Evolutionary conservation across 2,888 invertebrate genomes (phyloP), one percentile per base, ranked within the genome.

Genomic region (Dryadula phaetusa): DNA sequence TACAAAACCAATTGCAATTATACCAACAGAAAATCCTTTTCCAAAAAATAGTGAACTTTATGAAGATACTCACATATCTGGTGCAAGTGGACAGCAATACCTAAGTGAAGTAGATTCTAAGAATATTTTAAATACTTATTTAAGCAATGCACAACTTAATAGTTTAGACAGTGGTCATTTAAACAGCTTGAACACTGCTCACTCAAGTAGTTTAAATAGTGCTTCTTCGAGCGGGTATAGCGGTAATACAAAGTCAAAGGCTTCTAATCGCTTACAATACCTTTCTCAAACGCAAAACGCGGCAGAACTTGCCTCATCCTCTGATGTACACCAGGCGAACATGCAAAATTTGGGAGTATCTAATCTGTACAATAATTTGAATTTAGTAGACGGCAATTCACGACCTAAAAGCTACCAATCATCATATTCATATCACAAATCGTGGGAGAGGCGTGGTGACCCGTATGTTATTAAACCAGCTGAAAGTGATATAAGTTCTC

Each of bases 361-460:
- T 12, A 69, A 69, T 56, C 49, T 64, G 44, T 71, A 69, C 22
- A 80, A 74, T 69, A 56, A 56, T 56, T 40, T 56, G n/a, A 40
- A 56, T 40, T 77, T 81, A 68, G 78, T 83, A 34, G 83, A 81
- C 70, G 58, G 79, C 32, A 79, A 75, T 71, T 69, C 80, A 1
- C 84, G 79, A 67, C 93, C 93, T 14, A 92, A 92, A 81, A 84
- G 83, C 77, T 93, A 92, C 74, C 88, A 92, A 16, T 92, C 92
- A 25, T 89, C 92, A 20, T 93, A 92, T 78, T 87, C 93, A 6
- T 93, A 93, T 72, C 92, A 93, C 67, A 93, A 93, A 75, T 85
- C 93, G 25, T 93, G 93, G 93, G 93, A 93, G 75, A 86, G 86
- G 64, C 92, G 89, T 75, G 93, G 93, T 22, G 92, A 92, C 74